Percentiles rank a stretch among this genome's conserved stretches.
Conservation (phyloP, 2,888 invertebrate genomes). For the Sarcophaga caerulescens region DNA sequence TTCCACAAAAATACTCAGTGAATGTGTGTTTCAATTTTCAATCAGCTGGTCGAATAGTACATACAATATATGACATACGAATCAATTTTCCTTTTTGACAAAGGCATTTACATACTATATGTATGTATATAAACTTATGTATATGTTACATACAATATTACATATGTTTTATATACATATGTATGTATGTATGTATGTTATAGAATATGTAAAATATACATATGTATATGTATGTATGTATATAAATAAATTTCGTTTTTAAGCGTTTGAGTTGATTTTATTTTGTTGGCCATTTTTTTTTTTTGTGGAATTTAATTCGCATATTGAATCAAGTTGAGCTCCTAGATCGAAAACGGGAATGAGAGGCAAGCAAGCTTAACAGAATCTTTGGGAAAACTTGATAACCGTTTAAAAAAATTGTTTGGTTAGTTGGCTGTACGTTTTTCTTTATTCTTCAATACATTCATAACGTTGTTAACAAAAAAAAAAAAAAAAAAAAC, state of each 20-base stretch:
- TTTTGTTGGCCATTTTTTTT: constrained; percentile 71
- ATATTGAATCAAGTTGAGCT: constrained; percentile 81
- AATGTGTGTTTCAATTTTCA: constrained; percentile 51
- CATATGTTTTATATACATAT: not conserved
- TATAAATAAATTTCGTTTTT: constrained; percentile 32
- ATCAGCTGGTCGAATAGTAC: constrained; percentile 50
- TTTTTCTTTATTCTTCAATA: no score
- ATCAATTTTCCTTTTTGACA: constrained; percentile 12
- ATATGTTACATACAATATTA: not conserved
- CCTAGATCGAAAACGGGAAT: constrained; percentile 81
- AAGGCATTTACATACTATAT: constrained; percentile 2
- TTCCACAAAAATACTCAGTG: constrained; percentile 77
- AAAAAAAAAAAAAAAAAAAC: no score
- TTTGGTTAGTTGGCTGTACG: constrained; percentile 21
- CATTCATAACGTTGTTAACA: no score
- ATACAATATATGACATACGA: not conserved
- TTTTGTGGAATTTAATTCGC: constrained; percentile 80
- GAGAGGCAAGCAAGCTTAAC: constrained; percentile 81
- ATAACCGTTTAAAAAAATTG: constrained; percentile 75
- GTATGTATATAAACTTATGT: constrained; percentile 22
- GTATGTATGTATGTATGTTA: not conserved
- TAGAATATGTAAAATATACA: constrained; percentile 22
- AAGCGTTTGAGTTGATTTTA: constrained; percentile 33
- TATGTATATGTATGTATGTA: not conserved
- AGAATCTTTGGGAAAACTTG: constrained; percentile 81